Conservation (phyloP, 1,140 invertebrate species). For the Drosophila dunni region DNA sequence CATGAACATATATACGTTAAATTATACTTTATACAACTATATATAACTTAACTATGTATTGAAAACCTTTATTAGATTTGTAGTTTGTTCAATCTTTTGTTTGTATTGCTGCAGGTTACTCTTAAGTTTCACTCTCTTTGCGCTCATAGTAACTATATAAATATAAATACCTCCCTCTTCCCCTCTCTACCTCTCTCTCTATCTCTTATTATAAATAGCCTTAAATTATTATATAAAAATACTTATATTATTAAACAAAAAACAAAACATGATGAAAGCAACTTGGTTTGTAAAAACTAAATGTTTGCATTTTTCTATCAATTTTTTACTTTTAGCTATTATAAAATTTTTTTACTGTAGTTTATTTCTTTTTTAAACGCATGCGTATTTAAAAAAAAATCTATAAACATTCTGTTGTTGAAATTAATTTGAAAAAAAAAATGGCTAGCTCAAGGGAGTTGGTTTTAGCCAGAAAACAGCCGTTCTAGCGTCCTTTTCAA, state of each 20-base stretch:
- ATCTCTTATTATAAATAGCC: constrained; percentile 39
- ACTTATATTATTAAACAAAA: constrained; percentile 39
- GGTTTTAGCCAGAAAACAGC: constrained; percentile 4
- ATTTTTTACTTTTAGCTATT: constrained; percentile 33
- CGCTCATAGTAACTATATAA: constrained; percentile 47
- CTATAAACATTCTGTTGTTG: neutral
- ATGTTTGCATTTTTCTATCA: constrained; percentile 56
- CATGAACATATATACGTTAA: constrained; percentile 28
- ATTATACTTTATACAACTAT: constrained; percentile 49
- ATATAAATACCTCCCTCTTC: constrained; percentile 15
- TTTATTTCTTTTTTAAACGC: constrained; percentile 40
- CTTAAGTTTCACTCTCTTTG: constrained; percentile 46
- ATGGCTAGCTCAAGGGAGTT: constrained; percentile 10
- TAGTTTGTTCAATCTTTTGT: constrained; percentile 47
- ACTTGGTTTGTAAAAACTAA: constrained; percentile 71
- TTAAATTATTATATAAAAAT: constrained; percentile 47
- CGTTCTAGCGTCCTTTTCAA: constrained; percentile 26
- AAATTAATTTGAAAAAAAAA: constrained; percentile 6
- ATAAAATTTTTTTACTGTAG: constrained; percentile 38
- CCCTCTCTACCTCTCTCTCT: constrained; percentile 12
- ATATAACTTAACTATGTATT: constrained; percentile 54
- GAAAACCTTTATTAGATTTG: constrained; percentile 45
- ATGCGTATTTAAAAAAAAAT: constrained; percentile 63
- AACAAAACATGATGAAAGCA: constrained; percentile 46
- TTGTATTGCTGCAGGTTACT: constrained; percentile 53